Conservation (phyloP, 1,140 invertebrate genomes). For the Zaprionus nigranus region DNA sequence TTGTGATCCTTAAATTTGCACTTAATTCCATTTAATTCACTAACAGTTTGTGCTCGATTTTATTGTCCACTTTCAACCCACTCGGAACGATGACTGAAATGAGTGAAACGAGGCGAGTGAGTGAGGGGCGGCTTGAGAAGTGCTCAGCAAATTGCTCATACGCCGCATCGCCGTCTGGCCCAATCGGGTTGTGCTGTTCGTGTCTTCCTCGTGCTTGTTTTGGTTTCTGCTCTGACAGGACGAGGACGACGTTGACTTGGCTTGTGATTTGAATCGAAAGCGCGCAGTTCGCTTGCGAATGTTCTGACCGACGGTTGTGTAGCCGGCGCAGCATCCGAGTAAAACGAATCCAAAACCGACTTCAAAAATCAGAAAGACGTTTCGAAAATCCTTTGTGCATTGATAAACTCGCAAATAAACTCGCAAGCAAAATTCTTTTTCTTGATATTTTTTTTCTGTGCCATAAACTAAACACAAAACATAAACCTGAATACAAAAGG, state of each 20-base stretch:
- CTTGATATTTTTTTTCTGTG: slow-evolving; percentile 40
- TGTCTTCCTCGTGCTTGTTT: slow-evolving; percentile 48
- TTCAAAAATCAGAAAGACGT: slow-evolving; percentile 2
- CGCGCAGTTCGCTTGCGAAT: slow-evolving; percentile 72
- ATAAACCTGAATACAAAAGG: not conserved
- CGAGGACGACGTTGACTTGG: slow-evolving; percentile 43
- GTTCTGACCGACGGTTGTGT: slow-evolving; percentile 70
- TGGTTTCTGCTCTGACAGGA: slow-evolving; percentile 25
- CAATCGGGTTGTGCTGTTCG: slow-evolving; percentile 2
- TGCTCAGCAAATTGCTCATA: slow-evolving; percentile 37
- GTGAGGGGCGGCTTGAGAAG: slow-evolving; percentile 1
- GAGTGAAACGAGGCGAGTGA: slow-evolving; percentile 6
- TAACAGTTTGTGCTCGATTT: not conserved
- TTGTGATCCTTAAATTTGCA: no score
- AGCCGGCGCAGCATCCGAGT: slow-evolving; percentile 41
- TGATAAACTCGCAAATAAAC: not conserved
- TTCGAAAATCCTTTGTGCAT: slow-evolving; percentile 32
- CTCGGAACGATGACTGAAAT: not conserved
- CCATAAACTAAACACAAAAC: not conserved
- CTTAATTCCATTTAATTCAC: no score
- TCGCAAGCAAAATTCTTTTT: slow-evolving; percentile 20
- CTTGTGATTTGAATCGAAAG: slow-evolving; percentile 51
- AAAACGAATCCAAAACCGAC: not conserved
- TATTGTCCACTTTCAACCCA: slow-evolving; percentile 5
- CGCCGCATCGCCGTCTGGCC: slow-evolving; percentile 8